Conservation (phyloP, 23 tunicate genomes). For the Trididemnum miniatum region DNA sequence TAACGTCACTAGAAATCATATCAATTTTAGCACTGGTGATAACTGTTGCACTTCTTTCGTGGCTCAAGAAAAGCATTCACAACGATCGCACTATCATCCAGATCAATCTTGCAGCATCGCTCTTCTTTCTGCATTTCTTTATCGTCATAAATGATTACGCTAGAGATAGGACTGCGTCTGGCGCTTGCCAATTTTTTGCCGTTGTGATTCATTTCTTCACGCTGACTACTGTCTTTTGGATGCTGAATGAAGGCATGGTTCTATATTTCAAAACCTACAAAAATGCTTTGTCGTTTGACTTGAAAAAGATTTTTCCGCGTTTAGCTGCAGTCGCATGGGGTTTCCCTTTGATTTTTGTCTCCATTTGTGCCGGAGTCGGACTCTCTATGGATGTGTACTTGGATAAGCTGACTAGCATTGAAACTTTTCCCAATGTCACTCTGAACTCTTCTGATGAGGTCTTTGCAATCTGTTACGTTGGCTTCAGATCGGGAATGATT, state of each 20-base stretch:
- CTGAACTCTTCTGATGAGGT: slow-evolving; percentile 6
- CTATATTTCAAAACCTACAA: slow-evolving; percentile 61
- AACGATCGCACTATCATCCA: slow-evolving; percentile 55
- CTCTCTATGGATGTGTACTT: slow-evolving; percentile 31
- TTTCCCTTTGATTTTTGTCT: slow-evolving; percentile 47
- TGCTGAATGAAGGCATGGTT: slow-evolving; percentile 72
- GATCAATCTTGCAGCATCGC: slow-evolving; percentile 46
- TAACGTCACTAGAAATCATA: slow-evolving; percentile 37
- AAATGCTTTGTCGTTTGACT: slow-evolving; percentile 54
- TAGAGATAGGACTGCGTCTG: background rate
- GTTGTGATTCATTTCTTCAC: slow-evolving; percentile 49
- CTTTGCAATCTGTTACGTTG: slow-evolving; percentile 51
- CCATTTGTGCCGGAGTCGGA: slow-evolving; percentile 43
- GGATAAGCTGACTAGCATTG: slow-evolving; percentile 19
- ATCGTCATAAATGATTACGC: slow-evolving; percentile 24
- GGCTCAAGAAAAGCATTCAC: slow-evolving; percentile 45
- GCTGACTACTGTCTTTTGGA: slow-evolving; percentile 63
- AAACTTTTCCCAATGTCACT: background rate
- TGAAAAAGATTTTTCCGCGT: slow-evolving; percentile 30
- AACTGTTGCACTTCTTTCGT: slow-evolving; percentile 42
- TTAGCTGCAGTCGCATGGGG: slow-evolving; percentile 51
- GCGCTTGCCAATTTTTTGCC: slow-evolving; percentile 41
- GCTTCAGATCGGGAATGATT: slow-evolving; percentile 45
- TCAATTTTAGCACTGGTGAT: slow-evolving; percentile 28
- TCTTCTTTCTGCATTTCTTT: slow-evolving; percentile 44